Evolutionary conservation across 2,797 vertebrate genomes (phyloP).

Genomic region (Anguilla marmorata): DNA sequence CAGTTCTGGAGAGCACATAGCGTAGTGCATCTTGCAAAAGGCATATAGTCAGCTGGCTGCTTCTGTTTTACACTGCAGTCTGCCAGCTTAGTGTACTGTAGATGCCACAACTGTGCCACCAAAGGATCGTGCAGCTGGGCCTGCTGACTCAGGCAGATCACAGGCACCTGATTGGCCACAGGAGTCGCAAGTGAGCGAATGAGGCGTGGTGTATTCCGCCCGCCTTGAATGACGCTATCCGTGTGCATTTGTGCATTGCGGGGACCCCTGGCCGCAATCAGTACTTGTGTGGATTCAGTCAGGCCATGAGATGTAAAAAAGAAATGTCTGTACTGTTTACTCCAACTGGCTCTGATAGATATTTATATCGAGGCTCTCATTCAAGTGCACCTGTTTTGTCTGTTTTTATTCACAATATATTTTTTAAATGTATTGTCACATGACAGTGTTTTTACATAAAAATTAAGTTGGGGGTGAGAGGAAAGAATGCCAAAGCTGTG

Average conservation of each 20-base stretch:
- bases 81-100: background rate
- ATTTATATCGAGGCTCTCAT: background rate
- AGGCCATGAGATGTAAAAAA: too few species aligned
- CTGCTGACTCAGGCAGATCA: too few species aligned
- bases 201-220: too few species aligned
- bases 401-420: background rate
- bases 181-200: too few species aligned
- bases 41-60: background rate
- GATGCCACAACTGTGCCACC: background rate
- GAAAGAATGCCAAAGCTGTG: background rate
- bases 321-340: too few species aligned
- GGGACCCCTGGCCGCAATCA: background rate
- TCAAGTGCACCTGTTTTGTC: background rate
- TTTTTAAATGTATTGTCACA: background rate
- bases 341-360: background rate
- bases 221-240: too few species aligned
- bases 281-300: background rate
- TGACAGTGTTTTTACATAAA: background rate
- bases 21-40: background rate
- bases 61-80: background rate
- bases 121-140: too few species aligned
- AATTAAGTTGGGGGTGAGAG: background rate
- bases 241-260: background rate
- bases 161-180: background rate
- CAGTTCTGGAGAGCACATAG: background rate